These are phyloP conservation scores for Calcarius lapponicus DNA, from an alignment of 2,797 vertebrate genomes.

Conservation along the genomic window DNA sequence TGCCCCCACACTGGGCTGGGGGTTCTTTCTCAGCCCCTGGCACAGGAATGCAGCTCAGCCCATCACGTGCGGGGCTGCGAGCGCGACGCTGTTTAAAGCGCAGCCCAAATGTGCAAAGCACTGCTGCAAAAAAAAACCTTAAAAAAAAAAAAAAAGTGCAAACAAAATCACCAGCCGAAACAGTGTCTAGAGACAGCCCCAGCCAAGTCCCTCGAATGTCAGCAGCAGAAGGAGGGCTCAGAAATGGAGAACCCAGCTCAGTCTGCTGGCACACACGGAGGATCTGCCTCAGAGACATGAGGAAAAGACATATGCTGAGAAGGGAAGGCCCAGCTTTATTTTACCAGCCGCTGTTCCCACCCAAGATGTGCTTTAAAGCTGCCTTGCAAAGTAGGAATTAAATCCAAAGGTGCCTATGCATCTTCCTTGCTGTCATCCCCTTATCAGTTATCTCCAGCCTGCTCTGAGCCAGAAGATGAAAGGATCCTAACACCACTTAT, in stretches of 20 bases:
- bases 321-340: constrained; percentile 62
- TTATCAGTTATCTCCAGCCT: constrained; percentile 50
- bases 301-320: constrained; percentile 52
- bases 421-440: constrained; percentile 33
- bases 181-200: constrained; percentile 1
- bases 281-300: constrained; percentile 27
- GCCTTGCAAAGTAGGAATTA: constrained; percentile 52
- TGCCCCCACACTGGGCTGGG: neutral
- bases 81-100: neutral
- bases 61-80: neutral
- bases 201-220: constrained; percentile 43
- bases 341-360: constrained; percentile 55
- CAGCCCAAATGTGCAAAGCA: neutral
- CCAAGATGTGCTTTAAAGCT: constrained; percentile 40
- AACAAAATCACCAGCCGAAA: constrained; percentile 27
- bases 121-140: neutral
- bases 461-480: constrained; percentile 53
- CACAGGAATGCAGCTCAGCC: neutral
- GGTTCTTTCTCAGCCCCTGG: neutral
- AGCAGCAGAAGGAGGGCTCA: constrained; percentile 43
- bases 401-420: constrained; percentile 54
- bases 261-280: constrained; percentile 32
- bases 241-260: neutral
- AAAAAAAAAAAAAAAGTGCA: neutral
- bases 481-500: constrained; percentile 45